Conservation (phyloP, 1,140 invertebrate genomes). For the Octopus sinensis region DNA sequence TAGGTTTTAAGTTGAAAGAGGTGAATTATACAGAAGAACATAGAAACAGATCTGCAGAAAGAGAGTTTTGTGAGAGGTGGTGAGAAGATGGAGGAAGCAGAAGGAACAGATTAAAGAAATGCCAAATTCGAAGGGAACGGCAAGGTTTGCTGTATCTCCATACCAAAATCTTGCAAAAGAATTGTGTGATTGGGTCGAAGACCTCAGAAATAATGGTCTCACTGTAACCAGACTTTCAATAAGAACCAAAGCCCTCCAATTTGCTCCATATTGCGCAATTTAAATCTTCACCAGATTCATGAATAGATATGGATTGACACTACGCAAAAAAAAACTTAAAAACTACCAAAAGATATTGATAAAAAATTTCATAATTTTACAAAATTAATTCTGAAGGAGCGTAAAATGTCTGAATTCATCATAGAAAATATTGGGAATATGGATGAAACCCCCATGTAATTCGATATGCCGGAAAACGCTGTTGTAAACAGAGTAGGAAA, state of each 20-base stretch:
- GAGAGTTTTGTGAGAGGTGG: no score
- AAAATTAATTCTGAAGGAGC: background rate
- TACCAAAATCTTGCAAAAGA: background rate
- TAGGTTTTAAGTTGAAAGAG: no score
- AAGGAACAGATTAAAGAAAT: no score
- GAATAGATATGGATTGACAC: slow-evolving; percentile 1
- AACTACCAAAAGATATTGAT: background rate
- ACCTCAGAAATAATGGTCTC: background rate
- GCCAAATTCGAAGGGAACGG: no score
- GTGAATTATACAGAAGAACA: no score
- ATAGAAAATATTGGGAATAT: background rate
- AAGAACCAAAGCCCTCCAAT: background rate
- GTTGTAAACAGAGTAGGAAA: background rate
- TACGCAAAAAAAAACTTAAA: background rate
- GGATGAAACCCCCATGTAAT: background rate
- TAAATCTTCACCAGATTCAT: background rate
- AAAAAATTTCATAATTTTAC: background rate
- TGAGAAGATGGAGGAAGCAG: no score
- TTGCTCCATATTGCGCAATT: background rate
- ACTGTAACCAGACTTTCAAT: slow-evolving; percentile 1
- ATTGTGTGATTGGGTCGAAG: background rate
- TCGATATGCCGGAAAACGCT: background rate
- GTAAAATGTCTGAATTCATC: background rate
- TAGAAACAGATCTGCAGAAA: no score
- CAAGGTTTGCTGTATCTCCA: no score